Evolutionary conservation across 2,888 invertebrate genomes (phyloP), one percentile per base, ranked within the genome.

Genomic region (Hipparchia sbordonii): DNA sequence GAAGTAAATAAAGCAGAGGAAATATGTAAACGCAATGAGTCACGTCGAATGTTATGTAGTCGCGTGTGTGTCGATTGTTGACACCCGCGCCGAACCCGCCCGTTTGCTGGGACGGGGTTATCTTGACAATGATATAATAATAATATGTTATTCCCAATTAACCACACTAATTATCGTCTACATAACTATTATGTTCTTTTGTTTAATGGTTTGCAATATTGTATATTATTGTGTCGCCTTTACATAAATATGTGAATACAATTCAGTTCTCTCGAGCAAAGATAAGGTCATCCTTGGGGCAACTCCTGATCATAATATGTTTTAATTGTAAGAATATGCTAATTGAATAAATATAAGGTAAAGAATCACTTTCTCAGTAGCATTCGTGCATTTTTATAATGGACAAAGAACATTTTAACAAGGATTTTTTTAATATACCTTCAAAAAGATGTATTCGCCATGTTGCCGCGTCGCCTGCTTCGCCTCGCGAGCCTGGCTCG

Each of bases 401-500:
- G 2, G 3, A 5, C 39, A 39, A 39, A 2, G 39, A 39, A 39
- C 39, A 39, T 39, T 39, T 2, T 39, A 39, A 39, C 2, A 39
- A 39, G 39, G 1, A 1, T 39, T 39, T 39, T 39, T 39, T 39
- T 1, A 8, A 7, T 23, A 8, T 3, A 3, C 13, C 8, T 8
- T 57, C 57, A 23, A 23, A 13, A 23, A 57, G 57, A 57, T 2
- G 45, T 54, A 52, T 68, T 61, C 70, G 70, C 80, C 59, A 73
- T 76, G 13, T 67, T 74, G 75, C 59, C 78, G 75, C 59, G 78
- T 57, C 70, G 61, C 52, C 54, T 70, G 72, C 65, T 72, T 71
- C 72, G 71, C 59, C 74, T 77, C 69, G 74, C 79, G 46, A 3
- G 62, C 13, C 46, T 6, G n/a, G 62, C 62, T 68, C 80, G 80